Base-by-base conservation (phyloP, 1,140 invertebrate genomes). In the Leptopilina clavipes region DNA sequence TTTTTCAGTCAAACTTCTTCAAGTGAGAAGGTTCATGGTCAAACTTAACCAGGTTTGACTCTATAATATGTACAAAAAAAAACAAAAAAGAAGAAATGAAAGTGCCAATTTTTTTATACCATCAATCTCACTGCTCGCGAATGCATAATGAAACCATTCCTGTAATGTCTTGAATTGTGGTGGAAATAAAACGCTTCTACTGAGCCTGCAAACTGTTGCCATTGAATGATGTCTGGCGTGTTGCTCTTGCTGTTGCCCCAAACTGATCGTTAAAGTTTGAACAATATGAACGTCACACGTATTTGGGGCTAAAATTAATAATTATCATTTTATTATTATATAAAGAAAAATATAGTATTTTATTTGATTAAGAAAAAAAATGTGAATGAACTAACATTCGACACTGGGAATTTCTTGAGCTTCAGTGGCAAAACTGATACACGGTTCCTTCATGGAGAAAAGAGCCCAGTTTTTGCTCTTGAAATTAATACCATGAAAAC, bases 131-230 rank as follows among this genome's bases (percentile, higher is more conserved):
- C 95, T 96, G 79, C 95, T 96, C 19, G 96, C 94, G 89, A 99
- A 98, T 0, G 97, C 96, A 90, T 99, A 99, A 82, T 97, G 95
- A 91, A 99, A 99, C 98, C 98, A 99, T 90, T 99, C 98, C 82
- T 96, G 94, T 10, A 98, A 91, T 18, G 95, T 95, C 87, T 97
- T 96, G 88, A 98, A 98, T 89, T 98, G 97, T 25, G 97, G 97
- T 70, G 97, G 97, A 90, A 98, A 98, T 19, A 98, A 93, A 72
- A 98, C 94, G 81, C 96, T 97, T 70, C 97, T 92, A 54, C 96
- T 96, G 76, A 99, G 94, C 84, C 96, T 94, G 87, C 96, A 98
- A 22, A 99, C 97, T 0, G 96, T 98, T 10, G 96, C 97, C 95
- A 97, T 97, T 37, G 94, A 96, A 85, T 94, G 94, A 88, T 96